Conservation (phyloP, 2,888 invertebrate genomes). For the Pyrrhia umbra region DNA sequence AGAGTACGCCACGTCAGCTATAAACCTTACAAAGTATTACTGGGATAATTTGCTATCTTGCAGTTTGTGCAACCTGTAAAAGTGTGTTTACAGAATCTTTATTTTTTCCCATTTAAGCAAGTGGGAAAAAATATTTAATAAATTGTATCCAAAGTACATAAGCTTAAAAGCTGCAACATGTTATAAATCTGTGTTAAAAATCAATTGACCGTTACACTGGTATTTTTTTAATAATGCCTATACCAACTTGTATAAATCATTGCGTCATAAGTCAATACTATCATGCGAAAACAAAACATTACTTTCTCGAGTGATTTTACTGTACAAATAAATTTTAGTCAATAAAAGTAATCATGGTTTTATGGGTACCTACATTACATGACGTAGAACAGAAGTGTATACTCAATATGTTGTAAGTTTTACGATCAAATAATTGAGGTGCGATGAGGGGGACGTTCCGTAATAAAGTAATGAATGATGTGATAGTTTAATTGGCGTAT, state of each 20-base stretch:
- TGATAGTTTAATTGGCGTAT: slow-evolving; percentile 84
- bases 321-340: neutral
- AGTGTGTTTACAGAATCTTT: too few species aligned
- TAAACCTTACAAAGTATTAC: slow-evolving; percentile 20
- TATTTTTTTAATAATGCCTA: too few species aligned
- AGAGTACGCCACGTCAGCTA: slow-evolving; percentile 30
- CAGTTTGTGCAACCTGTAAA: neutral
- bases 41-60: neutral
- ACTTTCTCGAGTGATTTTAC: too few species aligned
- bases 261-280: too few species aligned
- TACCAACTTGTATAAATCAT: too few species aligned
- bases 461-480: slow-evolving; percentile 85
- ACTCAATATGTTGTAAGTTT: slow-evolving; percentile 57
- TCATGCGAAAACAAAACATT: too few species aligned
- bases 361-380: neutral
- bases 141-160: too few species aligned
- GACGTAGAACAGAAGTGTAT: slow-evolving; percentile 21
- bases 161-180: too few species aligned
- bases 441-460: slow-evolving; percentile 69
- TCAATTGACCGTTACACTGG: too few species aligned
- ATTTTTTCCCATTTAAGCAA: too few species aligned
- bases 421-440: slow-evolving; percentile 65
- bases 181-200: too few species aligned
- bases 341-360: neutral
- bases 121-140: too few species aligned